Conservation (phyloP, 92 coral and sea anemone genomes). For the Diadumene lineata region DNA sequence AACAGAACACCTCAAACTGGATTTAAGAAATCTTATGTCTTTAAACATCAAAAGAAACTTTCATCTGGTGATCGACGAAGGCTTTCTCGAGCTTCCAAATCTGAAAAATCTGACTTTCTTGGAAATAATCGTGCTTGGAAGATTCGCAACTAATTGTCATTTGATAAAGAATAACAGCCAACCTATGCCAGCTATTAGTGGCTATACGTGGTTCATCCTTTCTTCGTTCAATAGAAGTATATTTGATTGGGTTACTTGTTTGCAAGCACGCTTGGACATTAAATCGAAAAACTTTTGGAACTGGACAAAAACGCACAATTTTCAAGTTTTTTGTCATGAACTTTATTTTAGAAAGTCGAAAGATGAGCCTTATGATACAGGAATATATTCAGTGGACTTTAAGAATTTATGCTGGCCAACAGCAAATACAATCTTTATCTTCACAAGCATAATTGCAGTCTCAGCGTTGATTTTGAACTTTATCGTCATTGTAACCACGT, state of each 20-base stretch:
- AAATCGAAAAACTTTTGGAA: too few relatives aligned
- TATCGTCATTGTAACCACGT: conserved; percentile 26
- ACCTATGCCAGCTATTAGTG: too few relatives aligned
- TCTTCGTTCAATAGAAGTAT: too few relatives aligned
- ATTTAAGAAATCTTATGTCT: background rate
- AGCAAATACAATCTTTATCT: background rate
- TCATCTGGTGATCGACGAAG: background rate
- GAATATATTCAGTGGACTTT: background rate
- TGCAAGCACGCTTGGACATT: too few relatives aligned
- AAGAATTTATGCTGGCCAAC: conserved; percentile 22
- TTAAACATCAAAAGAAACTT: conserved; percentile 8
- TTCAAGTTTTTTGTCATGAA: too few relatives aligned
- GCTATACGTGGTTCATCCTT: too few relatives aligned
- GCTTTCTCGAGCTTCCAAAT: background rate
- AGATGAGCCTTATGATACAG: too few relatives aligned
- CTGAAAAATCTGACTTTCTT: background rate
- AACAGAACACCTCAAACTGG: background rate
- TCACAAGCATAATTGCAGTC: conserved; percentile 14
- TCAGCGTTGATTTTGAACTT: conserved; percentile 24
- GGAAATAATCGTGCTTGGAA: background rate
- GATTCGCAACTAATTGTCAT: background rate
- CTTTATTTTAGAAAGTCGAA: too few relatives aligned
- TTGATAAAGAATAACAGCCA: background rate
- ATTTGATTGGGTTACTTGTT: too few relatives aligned
- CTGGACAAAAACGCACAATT: too few relatives aligned